Evolutionary conservation across 1,140 invertebrate species (phyloP).

Genomic region (Aphis gossypii): DNA sequence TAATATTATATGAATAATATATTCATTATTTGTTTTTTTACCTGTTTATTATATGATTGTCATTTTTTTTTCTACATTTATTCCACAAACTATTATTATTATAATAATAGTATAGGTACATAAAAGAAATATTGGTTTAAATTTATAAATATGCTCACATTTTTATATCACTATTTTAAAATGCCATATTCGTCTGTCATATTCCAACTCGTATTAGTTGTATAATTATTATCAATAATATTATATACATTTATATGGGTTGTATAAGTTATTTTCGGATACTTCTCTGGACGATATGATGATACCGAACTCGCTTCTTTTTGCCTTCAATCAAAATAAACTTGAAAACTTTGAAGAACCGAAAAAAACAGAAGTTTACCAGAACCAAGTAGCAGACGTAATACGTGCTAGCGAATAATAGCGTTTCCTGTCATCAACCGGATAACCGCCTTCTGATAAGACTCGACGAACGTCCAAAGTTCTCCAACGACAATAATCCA

Average conservation of each 20-base stretch:
- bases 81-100: neutral
- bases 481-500: too few species aligned
- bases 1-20: neutral
- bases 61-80: neutral
- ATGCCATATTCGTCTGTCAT: neutral
- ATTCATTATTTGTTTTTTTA: neutral
- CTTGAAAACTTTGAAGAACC: too few species aligned
- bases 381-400: too few species aligned
- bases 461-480: too few species aligned
- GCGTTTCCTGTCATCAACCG: too few species aligned
- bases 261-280: neutral
- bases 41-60: neutral
- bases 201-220: neutral
- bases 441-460: too few species aligned
- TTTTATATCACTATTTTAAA: neutral
- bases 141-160: neutral
- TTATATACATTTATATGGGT: neutral
- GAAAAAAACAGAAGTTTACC: neutral
- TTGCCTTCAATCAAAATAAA: too few species aligned
- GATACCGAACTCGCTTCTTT: too few species aligned
- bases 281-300: neutral
- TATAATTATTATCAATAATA: neutral
- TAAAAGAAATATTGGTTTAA: neutral
- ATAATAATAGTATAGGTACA: neutral
- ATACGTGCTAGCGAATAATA: too few species aligned